Conservation (phyloP, 2,888 invertebrate species). For the Calliopum simillimum region DNA sequence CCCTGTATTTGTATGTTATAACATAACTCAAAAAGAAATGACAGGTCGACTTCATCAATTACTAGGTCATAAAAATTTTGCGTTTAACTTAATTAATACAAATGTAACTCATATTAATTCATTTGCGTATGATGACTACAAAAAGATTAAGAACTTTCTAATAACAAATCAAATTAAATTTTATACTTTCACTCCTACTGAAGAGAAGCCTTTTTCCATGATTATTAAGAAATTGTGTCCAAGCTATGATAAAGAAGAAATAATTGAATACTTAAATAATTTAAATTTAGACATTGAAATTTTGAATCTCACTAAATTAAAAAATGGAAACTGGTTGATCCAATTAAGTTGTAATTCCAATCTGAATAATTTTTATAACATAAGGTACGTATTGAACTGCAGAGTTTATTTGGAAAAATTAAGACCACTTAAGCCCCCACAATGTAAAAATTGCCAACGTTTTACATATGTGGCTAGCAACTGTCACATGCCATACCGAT, state of each 20-base stretch:
- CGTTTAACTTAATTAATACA: conserved; percentile 9
- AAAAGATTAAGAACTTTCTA: neutral
- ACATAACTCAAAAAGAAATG: too few species aligned
- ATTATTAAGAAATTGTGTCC: neutral
- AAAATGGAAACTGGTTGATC: neutral
- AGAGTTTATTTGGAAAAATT: neutral
- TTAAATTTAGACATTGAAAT: conserved; percentile 8
- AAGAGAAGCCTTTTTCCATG: neutral
- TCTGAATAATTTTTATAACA: neutral
- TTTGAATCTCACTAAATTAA: neutral
- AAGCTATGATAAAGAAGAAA: conserved; percentile 16
- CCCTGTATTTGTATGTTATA: too few species aligned
- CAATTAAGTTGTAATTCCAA: neutral
- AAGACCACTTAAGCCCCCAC: neutral
- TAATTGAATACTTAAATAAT: conserved; percentile 1
- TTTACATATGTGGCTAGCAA: neutral
- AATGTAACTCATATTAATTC: neutral
- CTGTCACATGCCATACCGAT: conserved; percentile 7
- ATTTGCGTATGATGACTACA: neutral
- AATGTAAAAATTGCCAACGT: conserved; percentile 26
- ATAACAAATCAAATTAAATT: neutral
- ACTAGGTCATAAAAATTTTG: too few species aligned
- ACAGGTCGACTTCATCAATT: too few species aligned
- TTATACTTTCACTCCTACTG: neutral
- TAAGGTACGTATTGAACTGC: conserved; percentile 3